phyloP scores from a whole-genome alignment of 2,113 vertebrate species.

The Puntigrus tetrazona region DNA sequence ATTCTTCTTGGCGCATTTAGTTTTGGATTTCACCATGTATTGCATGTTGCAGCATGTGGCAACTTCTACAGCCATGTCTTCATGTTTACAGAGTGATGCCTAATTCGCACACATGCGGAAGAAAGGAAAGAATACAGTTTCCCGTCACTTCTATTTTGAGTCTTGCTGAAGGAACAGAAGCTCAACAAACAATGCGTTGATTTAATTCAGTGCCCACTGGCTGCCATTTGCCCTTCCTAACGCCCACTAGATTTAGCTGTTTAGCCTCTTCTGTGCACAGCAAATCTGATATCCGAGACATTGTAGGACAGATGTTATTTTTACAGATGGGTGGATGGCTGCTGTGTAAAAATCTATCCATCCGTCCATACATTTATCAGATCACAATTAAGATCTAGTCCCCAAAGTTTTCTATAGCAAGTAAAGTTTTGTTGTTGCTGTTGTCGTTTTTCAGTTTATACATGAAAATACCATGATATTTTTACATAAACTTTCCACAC shows the following conservation, averaged over 20 bases:
- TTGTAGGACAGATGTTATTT: neutral
- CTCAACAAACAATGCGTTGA: conserved; percentile 51
- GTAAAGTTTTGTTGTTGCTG: too few relatives aligned
- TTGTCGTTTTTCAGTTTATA: too few relatives aligned
- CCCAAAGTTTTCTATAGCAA: neutral
- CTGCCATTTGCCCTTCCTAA: conserved; percentile 2
- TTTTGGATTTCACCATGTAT: neutral
- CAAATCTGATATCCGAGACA: neutral
- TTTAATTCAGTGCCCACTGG: conserved; percentile 17
- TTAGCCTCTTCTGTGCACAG: neutral
- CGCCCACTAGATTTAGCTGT: neutral
- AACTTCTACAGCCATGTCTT: conserved; percentile 34
- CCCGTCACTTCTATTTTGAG: conserved; percentile 59
- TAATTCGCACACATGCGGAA: conserved; percentile 48
- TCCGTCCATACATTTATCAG: neutral
- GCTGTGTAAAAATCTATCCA: neutral
- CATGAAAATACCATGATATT: too few relatives aligned
- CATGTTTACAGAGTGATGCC: conserved; percentile 30
- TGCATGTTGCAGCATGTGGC: conserved; percentile 37
- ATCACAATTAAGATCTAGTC: neutral
- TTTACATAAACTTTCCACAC: too few relatives aligned
- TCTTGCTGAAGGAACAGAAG: conserved; percentile 40
- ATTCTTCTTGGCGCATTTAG: neutral
- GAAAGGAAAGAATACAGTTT: conserved; percentile 43
- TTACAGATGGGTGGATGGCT: neutral